Percentiles rank a stretch among this genome's conserved stretches.
These are phyloP conservation scores for Cherax destructor DNA, from an alignment of 1,140 invertebrate species.

Conservation along the genomic window DNA sequence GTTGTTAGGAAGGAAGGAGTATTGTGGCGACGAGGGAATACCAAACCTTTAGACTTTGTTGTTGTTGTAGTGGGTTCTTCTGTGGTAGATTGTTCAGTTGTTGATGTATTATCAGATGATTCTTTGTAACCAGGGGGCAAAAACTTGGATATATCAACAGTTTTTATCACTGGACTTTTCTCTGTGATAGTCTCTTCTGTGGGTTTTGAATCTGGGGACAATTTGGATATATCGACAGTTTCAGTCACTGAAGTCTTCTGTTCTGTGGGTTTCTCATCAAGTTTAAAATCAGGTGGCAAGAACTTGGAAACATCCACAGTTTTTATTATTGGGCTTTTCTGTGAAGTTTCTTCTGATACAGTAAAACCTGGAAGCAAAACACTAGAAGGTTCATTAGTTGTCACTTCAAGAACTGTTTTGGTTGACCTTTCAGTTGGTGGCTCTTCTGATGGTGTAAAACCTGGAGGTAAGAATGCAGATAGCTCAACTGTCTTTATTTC, in stretches of 20 bases:
- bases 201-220: conserved; percentile 80
- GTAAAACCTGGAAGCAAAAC: conserved; percentile 80
- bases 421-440: conserved; percentile 30
- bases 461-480: conserved; percentile 81
- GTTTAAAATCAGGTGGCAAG: conserved; percentile 81
- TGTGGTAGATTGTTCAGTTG: neutral
- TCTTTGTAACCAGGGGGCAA: conserved; percentile 79
- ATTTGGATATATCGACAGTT: conserved; percentile 31
- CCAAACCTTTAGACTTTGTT: conserved; percentile 33
- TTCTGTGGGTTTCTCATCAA: conserved; percentile 72
- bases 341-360: conserved; percentile 20
- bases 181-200: conserved; percentile 32
- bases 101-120: neutral
- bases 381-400: conserved; percentile 77
- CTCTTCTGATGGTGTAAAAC: conserved; percentile 77
- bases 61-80: conserved; percentile 30
- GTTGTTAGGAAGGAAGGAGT: conserved; percentile 49
- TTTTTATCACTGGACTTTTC: neutral
- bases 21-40: conserved; percentile 62
- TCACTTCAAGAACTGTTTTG: conserved; percentile 1
- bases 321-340: conserved; percentile 19
- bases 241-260: conserved; percentile 16
- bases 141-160: conserved; percentile 75
- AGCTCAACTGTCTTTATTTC: conserved; percentile 75
- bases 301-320: conserved; percentile 29